phyloP scores from a whole-genome alignment of 2,888 invertebrate genomes.

The Zhengitettix transpicula region DNA sequence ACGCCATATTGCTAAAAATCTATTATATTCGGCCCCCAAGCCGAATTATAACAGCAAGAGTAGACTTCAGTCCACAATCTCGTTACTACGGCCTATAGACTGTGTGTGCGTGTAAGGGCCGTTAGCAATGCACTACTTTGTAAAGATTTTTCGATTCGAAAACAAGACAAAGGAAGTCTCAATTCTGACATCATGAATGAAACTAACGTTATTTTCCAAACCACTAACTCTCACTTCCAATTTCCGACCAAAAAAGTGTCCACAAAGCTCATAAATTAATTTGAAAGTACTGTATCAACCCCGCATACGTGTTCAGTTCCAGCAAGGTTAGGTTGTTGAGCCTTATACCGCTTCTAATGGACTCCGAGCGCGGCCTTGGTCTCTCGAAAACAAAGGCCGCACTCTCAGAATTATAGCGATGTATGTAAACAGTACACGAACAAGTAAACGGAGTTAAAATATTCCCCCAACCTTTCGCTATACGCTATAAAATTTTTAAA shows the following conservation, averaged over 20 bases:
- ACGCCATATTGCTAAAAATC: constrained; percentile 15
- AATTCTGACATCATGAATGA: constrained; percentile 16
- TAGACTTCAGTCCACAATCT: too few relatives aligned
- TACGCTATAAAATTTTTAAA: too few relatives aligned
- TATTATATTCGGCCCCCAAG: neutral
- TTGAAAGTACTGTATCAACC: neutral
- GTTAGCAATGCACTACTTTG: too few relatives aligned
- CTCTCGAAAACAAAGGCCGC: constrained; percentile 28
- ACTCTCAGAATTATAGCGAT: constrained; percentile 12
- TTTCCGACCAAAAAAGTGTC: neutral
- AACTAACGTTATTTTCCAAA: constrained; percentile 14
- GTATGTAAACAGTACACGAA: too few relatives aligned
- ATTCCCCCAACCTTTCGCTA: too few relatives aligned
- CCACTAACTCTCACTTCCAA: neutral
- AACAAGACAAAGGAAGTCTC: neutral
- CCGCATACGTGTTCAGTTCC: neutral
- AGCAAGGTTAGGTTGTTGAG: neutral
- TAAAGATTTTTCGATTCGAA: too few relatives aligned
- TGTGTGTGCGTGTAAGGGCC: too few relatives aligned
- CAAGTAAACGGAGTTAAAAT: too few relatives aligned
- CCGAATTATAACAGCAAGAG: too few relatives aligned
- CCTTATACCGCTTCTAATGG: constrained; percentile 21
- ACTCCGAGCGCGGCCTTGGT: constrained; percentile 26
- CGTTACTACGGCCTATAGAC: too few relatives aligned
- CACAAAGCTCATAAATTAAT: neutral